Conservation (phyloP, 2,888 invertebrate species). For the Athalia rosae region DNA sequence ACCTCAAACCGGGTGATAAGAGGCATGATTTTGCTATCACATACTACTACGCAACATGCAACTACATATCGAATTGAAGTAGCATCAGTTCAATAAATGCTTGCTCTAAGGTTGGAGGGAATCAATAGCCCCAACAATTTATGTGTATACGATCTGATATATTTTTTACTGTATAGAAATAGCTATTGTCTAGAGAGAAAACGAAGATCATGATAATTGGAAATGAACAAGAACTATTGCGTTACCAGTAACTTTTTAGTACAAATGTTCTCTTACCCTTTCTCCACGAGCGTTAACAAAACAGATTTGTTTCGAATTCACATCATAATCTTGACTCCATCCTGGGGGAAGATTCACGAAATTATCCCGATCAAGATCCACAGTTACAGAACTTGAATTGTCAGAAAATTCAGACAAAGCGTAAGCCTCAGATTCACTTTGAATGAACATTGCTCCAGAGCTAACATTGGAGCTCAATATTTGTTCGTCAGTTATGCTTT, state of each 20-base stretch:
- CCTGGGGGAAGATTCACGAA: constrained; percentile 70
- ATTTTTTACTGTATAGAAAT: no score
- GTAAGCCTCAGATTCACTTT: constrained; percentile 57
- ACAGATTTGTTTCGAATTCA: constrained; percentile 71
- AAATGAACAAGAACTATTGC: not conserved
- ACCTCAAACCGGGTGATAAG: not conserved
- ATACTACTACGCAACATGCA: not conserved
- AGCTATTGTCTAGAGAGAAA: no score
- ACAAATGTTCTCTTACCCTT: constrained; percentile 69
- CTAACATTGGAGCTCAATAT: constrained; percentile 61
- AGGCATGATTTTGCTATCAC: not conserved
- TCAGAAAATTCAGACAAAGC: constrained; percentile 57
- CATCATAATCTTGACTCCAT: constrained; percentile 73
- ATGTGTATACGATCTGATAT: no score
- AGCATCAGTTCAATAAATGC: no score
- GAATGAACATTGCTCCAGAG: constrained; percentile 55
- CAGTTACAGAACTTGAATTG: constrained; percentile 56
- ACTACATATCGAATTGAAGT: not conserved
- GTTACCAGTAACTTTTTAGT: not conserved
- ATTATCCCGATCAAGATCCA: constrained; percentile 56
- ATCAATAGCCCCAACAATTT: no score
- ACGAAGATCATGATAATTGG: not conserved
- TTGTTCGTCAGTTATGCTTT: constrained; percentile 60
- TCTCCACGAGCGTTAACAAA: constrained; percentile 75
- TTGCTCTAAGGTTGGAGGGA: no score